Percentiles rank a stretch among this genome's conserved stretches.
Evolutionary conservation across 35 echinoderm and acorn worm genomes (phyloP).

Genomic region (Stichopus chloronotus): DNA sequence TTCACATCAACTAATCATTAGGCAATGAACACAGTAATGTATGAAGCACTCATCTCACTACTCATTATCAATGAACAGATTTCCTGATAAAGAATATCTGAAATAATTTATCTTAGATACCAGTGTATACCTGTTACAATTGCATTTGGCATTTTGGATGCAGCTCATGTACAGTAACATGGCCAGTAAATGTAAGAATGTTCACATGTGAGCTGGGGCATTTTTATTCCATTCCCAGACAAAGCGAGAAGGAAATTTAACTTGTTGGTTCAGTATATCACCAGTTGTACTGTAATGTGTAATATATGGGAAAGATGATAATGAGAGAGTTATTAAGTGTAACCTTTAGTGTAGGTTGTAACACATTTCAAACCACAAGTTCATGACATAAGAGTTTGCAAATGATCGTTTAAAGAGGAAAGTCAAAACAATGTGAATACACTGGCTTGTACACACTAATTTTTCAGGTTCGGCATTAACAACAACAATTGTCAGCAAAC

Average conservation of each 20-base stretch:
- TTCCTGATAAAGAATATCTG: not conserved
- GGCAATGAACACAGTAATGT: no score
- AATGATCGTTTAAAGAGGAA: not conserved
- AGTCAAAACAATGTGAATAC: slow-evolving; percentile 2
- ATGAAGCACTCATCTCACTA: no score
- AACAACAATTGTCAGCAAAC: not conserved
- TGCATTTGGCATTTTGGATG: not conserved
- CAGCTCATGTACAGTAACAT: slow-evolving; percentile 1
- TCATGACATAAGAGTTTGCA: not conserved
- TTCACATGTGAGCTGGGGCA: slow-evolving; percentile 1
- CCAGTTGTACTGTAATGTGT: slow-evolving; percentile 8
- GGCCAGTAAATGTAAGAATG: not conserved
- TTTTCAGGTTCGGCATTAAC: not conserved
- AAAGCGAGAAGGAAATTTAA: not conserved
- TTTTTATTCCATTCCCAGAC: not conserved
- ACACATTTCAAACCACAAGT: not conserved
- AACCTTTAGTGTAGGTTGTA: not conserved
- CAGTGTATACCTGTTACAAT: not conserved
- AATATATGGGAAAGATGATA: not conserved
- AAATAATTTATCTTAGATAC: not conserved
- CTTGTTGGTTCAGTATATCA: not conserved
- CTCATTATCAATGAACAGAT: no score
- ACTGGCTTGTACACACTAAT: not conserved
- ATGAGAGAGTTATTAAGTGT: not conserved
- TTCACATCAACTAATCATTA: not conserved